These are phyloP conservation scores for Ectobius pallidus DNA, from an alignment of 2,888 invertebrate genomes.

Conservation along the genomic window DNA sequence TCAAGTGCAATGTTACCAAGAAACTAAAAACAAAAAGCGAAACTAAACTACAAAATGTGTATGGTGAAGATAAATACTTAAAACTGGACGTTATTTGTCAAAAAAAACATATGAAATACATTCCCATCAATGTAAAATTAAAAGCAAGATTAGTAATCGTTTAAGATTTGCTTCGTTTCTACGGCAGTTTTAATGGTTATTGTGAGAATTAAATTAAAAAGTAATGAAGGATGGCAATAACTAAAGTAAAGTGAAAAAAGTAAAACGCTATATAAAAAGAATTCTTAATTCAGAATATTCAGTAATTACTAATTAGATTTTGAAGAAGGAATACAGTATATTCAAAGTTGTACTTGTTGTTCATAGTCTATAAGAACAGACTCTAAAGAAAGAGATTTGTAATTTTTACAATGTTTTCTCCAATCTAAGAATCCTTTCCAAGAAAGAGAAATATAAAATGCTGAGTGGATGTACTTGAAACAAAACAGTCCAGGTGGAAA, in stretches of 20 bases:
- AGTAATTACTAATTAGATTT: neutral
- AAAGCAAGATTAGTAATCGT: too few species aligned
- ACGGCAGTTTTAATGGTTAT: neutral
- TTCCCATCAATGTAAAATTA: neutral
- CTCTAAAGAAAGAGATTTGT: neutral
- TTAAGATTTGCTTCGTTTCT: too few species aligned
- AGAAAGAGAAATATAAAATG: neutral
- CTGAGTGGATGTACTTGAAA: neutral
- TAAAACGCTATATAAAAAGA: neutral
- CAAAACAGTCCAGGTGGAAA: neutral
- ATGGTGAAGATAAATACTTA: neutral
- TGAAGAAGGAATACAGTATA: neutral
- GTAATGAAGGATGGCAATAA: neutral
- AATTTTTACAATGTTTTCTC: neutral
- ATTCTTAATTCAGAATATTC: neutral
- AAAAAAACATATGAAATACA: neutral
- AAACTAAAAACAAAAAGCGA: neutral
- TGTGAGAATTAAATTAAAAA: neutral
- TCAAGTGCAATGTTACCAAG: conserved; percentile 16
- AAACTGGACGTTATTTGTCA: neutral
- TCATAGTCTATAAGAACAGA: neutral
- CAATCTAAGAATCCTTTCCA: neutral
- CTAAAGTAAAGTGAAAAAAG: neutral
- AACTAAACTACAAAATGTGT: neutral
- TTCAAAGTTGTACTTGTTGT: neutral